Base-by-base conservation (phyloP, 2,797 vertebrate genomes). In the Coregonus suidteri region DNA sequence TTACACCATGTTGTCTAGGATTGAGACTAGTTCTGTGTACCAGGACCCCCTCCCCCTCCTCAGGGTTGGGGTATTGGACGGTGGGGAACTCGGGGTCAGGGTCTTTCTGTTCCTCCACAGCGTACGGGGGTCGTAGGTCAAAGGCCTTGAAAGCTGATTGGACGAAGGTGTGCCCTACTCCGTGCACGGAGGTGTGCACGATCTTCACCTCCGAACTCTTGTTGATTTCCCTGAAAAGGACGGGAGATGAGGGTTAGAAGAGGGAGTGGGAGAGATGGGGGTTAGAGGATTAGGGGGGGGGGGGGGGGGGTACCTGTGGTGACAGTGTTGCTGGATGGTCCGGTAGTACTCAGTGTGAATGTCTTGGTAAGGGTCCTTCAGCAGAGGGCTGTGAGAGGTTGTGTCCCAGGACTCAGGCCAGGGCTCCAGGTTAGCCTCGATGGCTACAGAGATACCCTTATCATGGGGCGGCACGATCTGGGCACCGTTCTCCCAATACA, bases 141-240 rank as follows among this genome's bases (percentile, higher is more conserved):
- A 99, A 99, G 1, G 96, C 95, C 84, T 94, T 89, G 86, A 99
- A 98, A 0, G 97, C 97, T 0, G 95, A 87, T 83, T 98, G 97
- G 80, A 99, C 97, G 75, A 99, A 99, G 6, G 90, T 16, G 64
- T 99, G 98, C 25, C 96, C 98, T 35, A 99, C 98, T 0, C 98
- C 98, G 0, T 99, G 98, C 85, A 99, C 97, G 16, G 98, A 97
- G 0, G 98, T 99, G 81, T 99, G 98, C 75, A 99, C 96, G n/a
- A 98, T 96, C 91, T 97, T 98, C 88, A 98, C 87, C 81, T 92
- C 87, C 51, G 96, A 94, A 65, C 88, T 91, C 88, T 92, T 96
- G 93, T 99, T 99, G 86, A 96, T 91, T 35, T 93, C 94, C 91
- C 98, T 25, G 25, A 25, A 25, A 25, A 25, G 25, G 25, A 25